A percentile compares a stretch with the other conserved stretches of the same genome.
phyloP scores from a whole-genome alignment of 2,797 vertebrate genomes.

The Rhabdophis nuchalis region DNA sequence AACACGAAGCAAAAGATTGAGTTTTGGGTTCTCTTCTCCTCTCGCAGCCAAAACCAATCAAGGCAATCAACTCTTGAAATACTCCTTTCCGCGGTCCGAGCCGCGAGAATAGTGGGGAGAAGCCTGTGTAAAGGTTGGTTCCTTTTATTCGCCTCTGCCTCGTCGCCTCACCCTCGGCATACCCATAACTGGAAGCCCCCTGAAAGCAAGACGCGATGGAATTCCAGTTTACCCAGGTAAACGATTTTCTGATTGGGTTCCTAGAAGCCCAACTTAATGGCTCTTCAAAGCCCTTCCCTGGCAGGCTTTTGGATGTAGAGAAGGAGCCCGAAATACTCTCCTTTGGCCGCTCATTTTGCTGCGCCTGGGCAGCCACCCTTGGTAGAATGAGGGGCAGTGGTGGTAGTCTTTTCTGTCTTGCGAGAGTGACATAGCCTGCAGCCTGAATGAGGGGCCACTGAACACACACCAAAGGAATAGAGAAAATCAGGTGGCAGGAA shows the following conservation, averaged over 20 bases:
- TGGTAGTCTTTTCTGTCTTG: constrained; percentile 18
- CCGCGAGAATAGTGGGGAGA: neutral
- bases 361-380: neutral
- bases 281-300: neutral
- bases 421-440: constrained; percentile 62
- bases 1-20: neutral
- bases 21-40: neutral
- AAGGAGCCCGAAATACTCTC: neutral
- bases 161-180: neutral
- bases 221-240: neutral
- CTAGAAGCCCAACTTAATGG: neutral
- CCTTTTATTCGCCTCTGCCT: neutral
- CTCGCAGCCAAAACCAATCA: neutral
- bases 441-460: constrained; percentile 1
- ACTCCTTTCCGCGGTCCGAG: neutral
- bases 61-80: neutral
- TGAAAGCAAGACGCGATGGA: constrained; percentile 30
- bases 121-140: neutral
- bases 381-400: neutral
- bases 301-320: neutral
- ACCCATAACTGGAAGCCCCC: constrained; percentile 49
- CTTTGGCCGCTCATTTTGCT: neutral
- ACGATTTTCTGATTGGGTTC: constrained; percentile 10
- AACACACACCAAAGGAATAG: neutral
- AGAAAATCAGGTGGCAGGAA: neutral